Evolutionary conservation across 2,113 vertebrate species (phyloP).

Genomic region (Ciconia boyciana): DNA sequence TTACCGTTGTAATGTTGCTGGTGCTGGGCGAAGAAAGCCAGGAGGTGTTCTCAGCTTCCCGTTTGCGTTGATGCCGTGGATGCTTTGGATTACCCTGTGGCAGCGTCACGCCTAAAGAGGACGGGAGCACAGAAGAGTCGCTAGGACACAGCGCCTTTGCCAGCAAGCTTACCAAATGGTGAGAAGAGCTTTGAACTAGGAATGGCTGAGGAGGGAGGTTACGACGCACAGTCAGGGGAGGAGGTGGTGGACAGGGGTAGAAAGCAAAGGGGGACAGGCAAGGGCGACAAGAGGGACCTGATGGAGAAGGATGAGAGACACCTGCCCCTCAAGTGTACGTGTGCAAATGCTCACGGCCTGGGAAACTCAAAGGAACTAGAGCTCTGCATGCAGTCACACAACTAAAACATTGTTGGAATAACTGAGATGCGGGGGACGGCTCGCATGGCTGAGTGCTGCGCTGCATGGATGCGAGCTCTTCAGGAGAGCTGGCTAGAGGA

Average conservation of each 20-base stretch:
- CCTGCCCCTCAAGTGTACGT: neutral
- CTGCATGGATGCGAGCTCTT: no score
- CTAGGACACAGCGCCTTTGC: neutral
- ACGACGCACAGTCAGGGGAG: neutral
- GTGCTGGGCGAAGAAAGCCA: neutral
- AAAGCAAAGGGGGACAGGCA: neutral
- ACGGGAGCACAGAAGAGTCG: neutral
- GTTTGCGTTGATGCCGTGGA: neutral
- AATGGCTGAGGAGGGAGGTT: neutral
- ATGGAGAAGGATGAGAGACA: neutral
- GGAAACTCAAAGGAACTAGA: neutral
- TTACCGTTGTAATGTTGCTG: neutral
- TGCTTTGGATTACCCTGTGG: neutral
- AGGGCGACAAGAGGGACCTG: neutral
- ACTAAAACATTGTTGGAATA: no score
- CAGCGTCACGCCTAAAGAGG: neutral
- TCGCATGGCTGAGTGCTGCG: no score
- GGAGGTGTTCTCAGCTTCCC: neutral
- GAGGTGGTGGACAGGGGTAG: neutral
- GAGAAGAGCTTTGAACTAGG: neutral
- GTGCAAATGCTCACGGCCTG: neutral
- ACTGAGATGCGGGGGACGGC: no score
- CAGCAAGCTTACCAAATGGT: neutral
- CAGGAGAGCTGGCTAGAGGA: no score
- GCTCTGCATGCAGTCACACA: no score